A percentile compares a stretch with the other conserved stretches of the same genome.
These are phyloP conservation scores for Zygogramma bicolorata DNA, from an alignment of 2,888 invertebrate species.

Conservation along the genomic window DNA sequence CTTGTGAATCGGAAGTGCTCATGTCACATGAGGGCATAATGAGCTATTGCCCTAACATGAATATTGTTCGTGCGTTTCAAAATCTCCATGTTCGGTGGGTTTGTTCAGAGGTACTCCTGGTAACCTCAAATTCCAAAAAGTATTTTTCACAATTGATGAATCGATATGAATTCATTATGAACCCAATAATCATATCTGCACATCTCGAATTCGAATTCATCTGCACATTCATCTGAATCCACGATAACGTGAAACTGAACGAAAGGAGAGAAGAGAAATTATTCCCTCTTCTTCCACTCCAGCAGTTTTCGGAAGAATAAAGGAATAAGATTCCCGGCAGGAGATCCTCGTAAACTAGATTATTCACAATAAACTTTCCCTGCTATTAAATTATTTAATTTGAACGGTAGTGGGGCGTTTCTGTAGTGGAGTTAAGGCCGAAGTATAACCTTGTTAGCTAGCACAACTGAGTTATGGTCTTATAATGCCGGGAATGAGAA, in stretches of 20 bases:
- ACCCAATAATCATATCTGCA: neutral
- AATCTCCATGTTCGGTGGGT: too few species aligned
- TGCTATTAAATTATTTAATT: slow-evolving; percentile 70
- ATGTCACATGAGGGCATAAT: too few species aligned
- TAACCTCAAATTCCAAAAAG: too few species aligned
- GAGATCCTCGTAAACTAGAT: slow-evolving; percentile 64
- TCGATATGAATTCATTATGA: neutral
- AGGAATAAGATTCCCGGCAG: slow-evolving; percentile 24
- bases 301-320: slow-evolving; percentile 4
- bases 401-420: slow-evolving; percentile 62
- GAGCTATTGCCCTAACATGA: too few species aligned
- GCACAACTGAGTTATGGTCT: slow-evolving; percentile 68
- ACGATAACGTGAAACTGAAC: neutral
- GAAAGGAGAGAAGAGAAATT: neutral
- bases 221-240: neutral
- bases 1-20: too few species aligned
- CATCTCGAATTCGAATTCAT: neutral
- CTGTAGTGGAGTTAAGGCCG: slow-evolving; percentile 64
- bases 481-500: slow-evolving; percentile 67
- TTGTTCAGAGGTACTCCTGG: too few species aligned
- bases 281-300: slow-evolving; percentile 8
- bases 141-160: neutral
- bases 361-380: slow-evolving; percentile 70
- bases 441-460: slow-evolving; percentile 69
- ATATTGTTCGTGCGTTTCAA: too few species aligned